These are phyloP conservation scores for Nothoprocta pentlandii DNA, from an alignment of 2,113 vertebrate genomes.

Conservation along the genomic window DNA sequence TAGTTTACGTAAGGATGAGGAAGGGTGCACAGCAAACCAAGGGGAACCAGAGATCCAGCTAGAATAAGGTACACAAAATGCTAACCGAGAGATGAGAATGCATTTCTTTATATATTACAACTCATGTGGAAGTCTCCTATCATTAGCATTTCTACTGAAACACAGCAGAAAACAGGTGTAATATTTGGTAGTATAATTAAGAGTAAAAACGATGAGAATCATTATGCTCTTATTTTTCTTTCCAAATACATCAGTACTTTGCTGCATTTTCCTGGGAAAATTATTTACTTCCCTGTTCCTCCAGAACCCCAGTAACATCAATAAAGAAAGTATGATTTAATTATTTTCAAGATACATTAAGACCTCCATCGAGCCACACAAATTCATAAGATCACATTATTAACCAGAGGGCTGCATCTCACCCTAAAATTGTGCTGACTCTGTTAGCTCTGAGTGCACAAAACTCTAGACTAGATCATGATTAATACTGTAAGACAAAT, in stretches of 20 bases:
- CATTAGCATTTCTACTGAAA: background rate
- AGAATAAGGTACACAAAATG: background rate
- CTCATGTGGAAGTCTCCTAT: background rate
- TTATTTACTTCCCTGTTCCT: background rate
- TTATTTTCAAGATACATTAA: background rate
- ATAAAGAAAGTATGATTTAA: background rate
- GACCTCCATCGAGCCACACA: background rate
- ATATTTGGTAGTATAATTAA: background rate
- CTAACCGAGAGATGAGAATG: background rate
- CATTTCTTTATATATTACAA: background rate
- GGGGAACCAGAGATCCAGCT: background rate
- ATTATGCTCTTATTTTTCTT: background rate
- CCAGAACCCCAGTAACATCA: background rate
- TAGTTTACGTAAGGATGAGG: background rate
- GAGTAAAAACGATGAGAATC: background rate
- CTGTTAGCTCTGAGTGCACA: background rate
- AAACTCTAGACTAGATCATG: background rate
- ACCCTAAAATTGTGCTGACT: background rate
- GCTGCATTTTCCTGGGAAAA: background rate
- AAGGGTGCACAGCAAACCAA: background rate
- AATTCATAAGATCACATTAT: background rate
- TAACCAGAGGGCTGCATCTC: background rate
- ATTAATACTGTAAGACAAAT: conserved; percentile 5
- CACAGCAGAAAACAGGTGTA: background rate
- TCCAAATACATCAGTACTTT: background rate